A percentile compares a stretch with the other conserved stretches of the same genome.
These are phyloP conservation scores for Drosophila obscura DNA, from an alignment of 1,140 invertebrate species.

Conservation along the genomic window DNA sequence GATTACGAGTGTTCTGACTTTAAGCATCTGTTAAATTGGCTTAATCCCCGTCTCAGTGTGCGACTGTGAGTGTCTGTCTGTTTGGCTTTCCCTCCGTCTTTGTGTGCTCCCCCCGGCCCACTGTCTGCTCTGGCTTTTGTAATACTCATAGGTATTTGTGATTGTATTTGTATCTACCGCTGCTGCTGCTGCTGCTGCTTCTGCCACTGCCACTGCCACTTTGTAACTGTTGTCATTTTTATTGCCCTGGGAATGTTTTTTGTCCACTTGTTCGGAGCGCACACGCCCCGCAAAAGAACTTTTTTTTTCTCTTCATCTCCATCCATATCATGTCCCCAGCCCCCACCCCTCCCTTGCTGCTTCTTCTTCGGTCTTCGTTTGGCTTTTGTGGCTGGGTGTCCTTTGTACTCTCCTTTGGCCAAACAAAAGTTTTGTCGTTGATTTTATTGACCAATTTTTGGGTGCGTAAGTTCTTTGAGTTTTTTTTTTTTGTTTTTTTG, in stretches of 20 bases:
- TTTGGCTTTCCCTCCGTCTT: neutral
- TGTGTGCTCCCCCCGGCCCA: slow-evolving; percentile 28
- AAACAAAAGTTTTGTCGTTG: slow-evolving; percentile 78
- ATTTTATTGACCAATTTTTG: slow-evolving; percentile 83
- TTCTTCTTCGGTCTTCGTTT: neutral
- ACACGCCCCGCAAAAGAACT: slow-evolving; percentile 60
- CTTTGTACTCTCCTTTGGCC: slow-evolving; percentile 57
- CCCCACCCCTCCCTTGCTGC: slow-evolving; percentile 14
- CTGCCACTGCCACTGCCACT: slow-evolving; percentile 63
- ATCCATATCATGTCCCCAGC: slow-evolving; percentile 7
- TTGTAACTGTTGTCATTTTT: slow-evolving; percentile 83
- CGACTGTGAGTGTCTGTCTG: slow-evolving; percentile 2
- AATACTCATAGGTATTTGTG: slow-evolving; percentile 23
- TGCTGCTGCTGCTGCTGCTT: too few relatives aligned
- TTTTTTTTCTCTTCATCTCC: slow-evolving; percentile 25
- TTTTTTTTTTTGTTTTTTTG: slow-evolving; percentile 21
- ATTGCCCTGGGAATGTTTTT: slow-evolving; percentile 81
- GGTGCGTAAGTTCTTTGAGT: slow-evolving; percentile 69
- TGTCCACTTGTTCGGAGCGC: slow-evolving; percentile 59
- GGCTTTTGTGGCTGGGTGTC: slow-evolving; percentile 58
- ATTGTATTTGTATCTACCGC: slow-evolving; percentile 44
- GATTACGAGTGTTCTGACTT: slow-evolving; percentile 68
- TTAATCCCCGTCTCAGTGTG: slow-evolving; percentile 40
- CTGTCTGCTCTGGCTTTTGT: slow-evolving; percentile 49
- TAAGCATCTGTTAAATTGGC: slow-evolving; percentile 50